A percentile compares a stretch with the other conserved stretches of the same genome.
Conservation (phyloP, 1,140 invertebrate species). For the Halyomorpha halys region DNA sequence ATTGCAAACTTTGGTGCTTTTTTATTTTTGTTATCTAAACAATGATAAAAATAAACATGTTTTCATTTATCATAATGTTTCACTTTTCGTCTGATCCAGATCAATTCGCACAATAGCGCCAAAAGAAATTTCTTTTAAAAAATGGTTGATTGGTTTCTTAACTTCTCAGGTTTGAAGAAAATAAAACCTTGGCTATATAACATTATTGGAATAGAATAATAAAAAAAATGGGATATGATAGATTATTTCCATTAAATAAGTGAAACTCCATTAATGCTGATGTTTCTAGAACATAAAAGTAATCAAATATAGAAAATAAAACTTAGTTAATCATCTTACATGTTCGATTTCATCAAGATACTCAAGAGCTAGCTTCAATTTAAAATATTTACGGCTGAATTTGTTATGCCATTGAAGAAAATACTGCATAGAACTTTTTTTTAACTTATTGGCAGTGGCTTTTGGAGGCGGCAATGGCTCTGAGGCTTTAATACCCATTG, state of each 20-base stretch:
- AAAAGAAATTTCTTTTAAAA: too few relatives aligned
- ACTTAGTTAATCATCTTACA: constrained; percentile 33
- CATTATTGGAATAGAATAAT: not conserved
- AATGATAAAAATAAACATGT: too few relatives aligned
- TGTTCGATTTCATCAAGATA: constrained; percentile 43
- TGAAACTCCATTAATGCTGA: not conserved
- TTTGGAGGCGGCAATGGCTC: too few relatives aligned
- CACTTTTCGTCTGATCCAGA: too few relatives aligned
- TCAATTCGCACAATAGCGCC: too few relatives aligned
- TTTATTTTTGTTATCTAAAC: too few relatives aligned
- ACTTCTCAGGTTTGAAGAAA: not conserved
- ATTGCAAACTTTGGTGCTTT: too few relatives aligned
- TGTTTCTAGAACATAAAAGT: not conserved
- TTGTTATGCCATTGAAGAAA: constrained; percentile 41
- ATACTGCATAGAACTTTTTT: too few relatives aligned
- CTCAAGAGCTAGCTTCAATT: constrained; percentile 40
- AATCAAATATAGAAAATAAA: not conserved
- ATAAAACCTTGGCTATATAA: not conserved
- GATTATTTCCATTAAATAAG: too few relatives aligned
- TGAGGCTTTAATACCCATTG: too few relatives aligned
- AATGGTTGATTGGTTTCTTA: not conserved
- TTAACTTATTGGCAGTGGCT: too few relatives aligned
- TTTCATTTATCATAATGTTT: too few relatives aligned
- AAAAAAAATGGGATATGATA: not conserved
- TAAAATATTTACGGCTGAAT: constrained; percentile 42